Base-by-base conservation (phyloP, 2,113 vertebrate genomes). In the Oreochromis spilurus region DNA sequence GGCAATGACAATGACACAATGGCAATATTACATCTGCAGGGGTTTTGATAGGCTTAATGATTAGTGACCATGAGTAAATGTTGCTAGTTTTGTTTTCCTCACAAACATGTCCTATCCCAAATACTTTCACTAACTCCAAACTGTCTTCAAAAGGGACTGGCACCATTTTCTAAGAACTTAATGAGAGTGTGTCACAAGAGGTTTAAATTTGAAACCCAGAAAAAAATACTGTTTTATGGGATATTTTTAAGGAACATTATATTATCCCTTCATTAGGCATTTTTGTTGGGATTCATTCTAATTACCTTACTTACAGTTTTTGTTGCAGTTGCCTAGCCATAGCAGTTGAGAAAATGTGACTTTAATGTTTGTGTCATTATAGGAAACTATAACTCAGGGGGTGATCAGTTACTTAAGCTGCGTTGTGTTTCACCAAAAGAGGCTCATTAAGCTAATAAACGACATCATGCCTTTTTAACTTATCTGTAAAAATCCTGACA, bases 321-420 rank as follows among this genome's bases (percentile, higher is more conserved):
- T 90, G 45, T 82, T 17, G 19, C 78, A 65, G n/a, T 50, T 81
- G 80, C 82, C 62, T 72, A 24, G 24, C 87, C 79, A 58, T 90
- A 60, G 83, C 83, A 80, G 53, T 81, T 82, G 72, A 85, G 84
- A 52, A 86, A 94, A 83, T 87, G 86, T 38, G 58, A 87, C 81
- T 90, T 90, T 86, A 90, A 87, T 90, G 86, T 82, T 88, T 62
- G 19, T 53, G 72, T 88, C 79, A 89, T 90, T 89, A 84, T 34
- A 57, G 87, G 29, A 85, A 82, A 53, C 75, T 24, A 62, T 87
- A 87, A 85, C 65, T 93, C 79, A 83, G 70, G 55, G 83, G 79
- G 80, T 77, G 80, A 91, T 92, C 85, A 48, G 62, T 52, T 72
- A 67, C 84, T 84, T 93, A 84, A 83, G 67, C 7, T 53, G 60